Conservation (phyloP, 2,797 vertebrate genomes). For the Microchirus variegatus region DNA sequence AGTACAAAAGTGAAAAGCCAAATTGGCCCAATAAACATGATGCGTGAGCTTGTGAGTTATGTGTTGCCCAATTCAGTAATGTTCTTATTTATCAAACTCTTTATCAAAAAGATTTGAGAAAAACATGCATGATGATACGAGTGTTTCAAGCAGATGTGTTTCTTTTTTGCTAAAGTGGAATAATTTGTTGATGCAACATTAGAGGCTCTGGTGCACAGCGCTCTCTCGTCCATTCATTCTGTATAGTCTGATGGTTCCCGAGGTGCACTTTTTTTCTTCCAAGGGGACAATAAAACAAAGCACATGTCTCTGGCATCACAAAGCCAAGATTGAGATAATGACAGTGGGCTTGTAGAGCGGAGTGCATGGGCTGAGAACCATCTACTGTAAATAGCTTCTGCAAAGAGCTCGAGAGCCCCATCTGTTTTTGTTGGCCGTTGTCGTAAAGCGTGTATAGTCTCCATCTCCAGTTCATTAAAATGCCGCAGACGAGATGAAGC, state of each 20-base stretch:
- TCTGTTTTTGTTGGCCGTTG: conserved; percentile 48
- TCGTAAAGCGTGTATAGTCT: conserved; percentile 33
- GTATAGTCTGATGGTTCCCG: conserved; percentile 47
- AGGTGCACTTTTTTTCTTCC: conserved; percentile 35
- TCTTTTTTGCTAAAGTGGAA: conserved; percentile 34
- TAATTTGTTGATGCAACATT: conserved; percentile 54
- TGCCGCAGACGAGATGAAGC: conserved; percentile 34
- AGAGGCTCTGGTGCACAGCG: conserved; percentile 45
- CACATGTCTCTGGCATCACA: conserved; percentile 34
- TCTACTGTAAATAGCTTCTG: conserved; percentile 36
- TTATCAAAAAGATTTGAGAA: too few relatives aligned
- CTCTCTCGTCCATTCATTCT: conserved; percentile 25
- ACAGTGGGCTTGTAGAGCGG: conserved; percentile 28
- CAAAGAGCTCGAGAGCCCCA: conserved; percentile 38
- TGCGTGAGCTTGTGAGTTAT: not conserved
- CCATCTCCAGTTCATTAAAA: conserved; percentile 62
- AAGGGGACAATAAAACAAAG: conserved; percentile 53
- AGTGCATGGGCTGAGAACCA: conserved; percentile 22
- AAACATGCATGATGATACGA: not conserved
- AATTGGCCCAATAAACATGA: not conserved
- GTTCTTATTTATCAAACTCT: not conserved
- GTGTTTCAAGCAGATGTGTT: conserved; percentile 47
- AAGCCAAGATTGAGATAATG: conserved; percentile 34
- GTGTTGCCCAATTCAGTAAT: not conserved
- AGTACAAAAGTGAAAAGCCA: not conserved